phyloP scores from a whole-genome alignment of 2,113 vertebrate species.

The rat (Rattus norvegicus) region GRCr8 NC_086021.1:125464001-125464500 shows the following conservation, averaged over 20 bases:
- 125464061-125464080: neutral
- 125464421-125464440: slow-evolving; percentile 49
- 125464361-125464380: slow-evolving; percentile 55
- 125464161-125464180: neutral
- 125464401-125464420: slow-evolving; percentile 56
- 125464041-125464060: neutral
- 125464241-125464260: slow-evolving; percentile 52
- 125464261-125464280: slow-evolving; percentile 13
- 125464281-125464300: slow-evolving; percentile 54
- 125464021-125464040: neutral
- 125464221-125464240: neutral
- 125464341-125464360: slow-evolving; percentile 58
- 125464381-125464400: slow-evolving; percentile 46
- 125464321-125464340: neutral
- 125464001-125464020: neutral
- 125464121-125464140: fast-evolving
- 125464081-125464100: neutral
- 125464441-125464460: slow-evolving; percentile 51
- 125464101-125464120: neutral
- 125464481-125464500: neutral
- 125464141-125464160: neutral
- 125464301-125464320: slow-evolving; percentile 49
- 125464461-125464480: slow-evolving; percentile 21
- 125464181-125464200: neutral
- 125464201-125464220: neutral